Percentiles rank a stretch among this genome's conserved stretches.
Evolutionary conservation across 2,113 vertebrate species (phyloP).

Genomic region (Octodon degus): DNA sequence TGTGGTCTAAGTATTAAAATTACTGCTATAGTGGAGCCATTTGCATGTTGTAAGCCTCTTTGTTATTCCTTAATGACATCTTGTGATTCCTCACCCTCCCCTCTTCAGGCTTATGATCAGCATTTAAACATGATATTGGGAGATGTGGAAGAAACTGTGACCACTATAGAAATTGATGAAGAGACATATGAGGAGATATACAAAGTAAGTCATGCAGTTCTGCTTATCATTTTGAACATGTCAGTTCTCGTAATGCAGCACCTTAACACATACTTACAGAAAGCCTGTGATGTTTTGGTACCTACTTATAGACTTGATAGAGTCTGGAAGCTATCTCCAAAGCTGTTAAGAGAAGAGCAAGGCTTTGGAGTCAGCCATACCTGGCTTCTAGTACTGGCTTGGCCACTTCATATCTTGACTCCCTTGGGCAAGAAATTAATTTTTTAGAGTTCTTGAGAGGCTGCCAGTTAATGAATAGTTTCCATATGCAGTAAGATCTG

Average conservation of each 20-base stretch:
- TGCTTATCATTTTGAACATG: not conserved
- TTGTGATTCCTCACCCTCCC: constrained; percentile 13
- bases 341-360: not conserved
- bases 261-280: not conserved
- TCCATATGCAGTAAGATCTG: not conserved
- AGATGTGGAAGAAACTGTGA: constrained; percentile 99
- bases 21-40: not conserved
- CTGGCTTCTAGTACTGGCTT: not conserved
- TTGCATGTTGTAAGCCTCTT: not conserved
- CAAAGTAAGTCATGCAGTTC: constrained; percentile 89
- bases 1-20: not conserved
- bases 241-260: not conserved
- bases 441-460: not conserved
- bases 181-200: constrained; percentile 99
- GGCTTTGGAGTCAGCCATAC: not conserved
- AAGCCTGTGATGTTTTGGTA: constrained; percentile 1
- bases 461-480: not conserved
- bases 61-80: not conserved
- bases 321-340: not conserved
- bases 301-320: not conserved
- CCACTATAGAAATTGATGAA: constrained; percentile 99
- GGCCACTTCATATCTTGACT: not conserved
- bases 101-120: constrained; percentile 95
- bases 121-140: constrained; percentile 99
- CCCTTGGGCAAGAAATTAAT: not conserved